Percentiles rank a stretch among this genome's conserved stretches.
These are phyloP conservation scores for Sarcophaga subvicina DNA, from an alignment of 2,888 invertebrate genomes.

Conservation along the genomic window DNA sequence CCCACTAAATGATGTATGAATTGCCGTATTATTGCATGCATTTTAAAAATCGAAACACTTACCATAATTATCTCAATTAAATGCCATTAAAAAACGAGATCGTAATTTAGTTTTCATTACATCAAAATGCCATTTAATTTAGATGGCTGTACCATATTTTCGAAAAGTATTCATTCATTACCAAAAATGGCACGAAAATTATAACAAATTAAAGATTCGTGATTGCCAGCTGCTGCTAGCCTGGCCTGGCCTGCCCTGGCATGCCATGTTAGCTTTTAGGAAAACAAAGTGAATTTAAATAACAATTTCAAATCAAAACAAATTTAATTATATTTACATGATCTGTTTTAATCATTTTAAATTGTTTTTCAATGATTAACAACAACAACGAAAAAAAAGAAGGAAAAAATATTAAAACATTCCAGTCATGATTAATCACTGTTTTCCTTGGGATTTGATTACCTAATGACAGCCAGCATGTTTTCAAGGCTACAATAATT, in stretches of 20 bases:
- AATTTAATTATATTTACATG: neutral
- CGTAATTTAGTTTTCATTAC: no score
- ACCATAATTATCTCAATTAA: no score
- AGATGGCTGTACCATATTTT: no score
- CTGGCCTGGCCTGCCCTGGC: neutral
- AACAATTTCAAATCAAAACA: neutral
- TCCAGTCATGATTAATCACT: neutral
- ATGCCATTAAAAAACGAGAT: no score
- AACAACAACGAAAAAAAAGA: neutral
- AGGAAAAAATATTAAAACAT: neutral
- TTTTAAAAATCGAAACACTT: no score
- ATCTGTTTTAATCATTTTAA: neutral
- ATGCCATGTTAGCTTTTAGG: neutral
- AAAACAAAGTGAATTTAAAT: neutral
- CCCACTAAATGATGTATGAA: no score
- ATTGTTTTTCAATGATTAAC: neutral
- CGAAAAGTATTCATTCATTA: neutral
- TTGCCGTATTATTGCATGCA: no score
- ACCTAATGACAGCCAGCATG: neutral
- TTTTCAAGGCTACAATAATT: neutral
- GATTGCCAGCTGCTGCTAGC: conserved; percentile 8
- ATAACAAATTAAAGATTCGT: conserved; percentile 58
- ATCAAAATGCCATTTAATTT: no score
- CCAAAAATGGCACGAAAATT: conserved; percentile 48
- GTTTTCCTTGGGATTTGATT: neutral